Evolutionary conservation across 2,797 vertebrate species (phyloP).

Genomic region (Paguma larvata): DNA sequence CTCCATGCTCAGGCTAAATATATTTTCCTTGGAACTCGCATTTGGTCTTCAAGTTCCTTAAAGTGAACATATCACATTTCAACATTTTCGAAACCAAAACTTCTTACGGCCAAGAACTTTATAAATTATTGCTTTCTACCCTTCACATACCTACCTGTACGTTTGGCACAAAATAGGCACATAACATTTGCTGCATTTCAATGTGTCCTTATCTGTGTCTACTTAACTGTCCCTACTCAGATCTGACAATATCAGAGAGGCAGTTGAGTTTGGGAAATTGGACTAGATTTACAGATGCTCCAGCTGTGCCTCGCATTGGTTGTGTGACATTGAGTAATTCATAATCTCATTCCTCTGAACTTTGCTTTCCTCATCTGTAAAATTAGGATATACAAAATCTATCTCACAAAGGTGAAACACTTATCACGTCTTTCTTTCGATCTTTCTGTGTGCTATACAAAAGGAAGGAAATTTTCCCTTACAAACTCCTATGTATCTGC

Average conservation of each 20-base stretch:
- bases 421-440: background rate
- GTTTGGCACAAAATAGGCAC: background rate
- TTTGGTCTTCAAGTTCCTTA: background rate
- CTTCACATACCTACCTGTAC: background rate
- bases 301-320: background rate
- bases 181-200: background rate
- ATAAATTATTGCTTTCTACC: conserved; percentile 2
- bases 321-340: background rate
- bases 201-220: background rate
- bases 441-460: background rate
- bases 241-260: conserved; percentile 4
- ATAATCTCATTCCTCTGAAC: background rate
- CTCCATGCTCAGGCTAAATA: background rate
- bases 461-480: background rate
- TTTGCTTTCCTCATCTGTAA: background rate
- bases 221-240: background rate
- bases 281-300: background rate
- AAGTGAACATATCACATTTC: background rate
- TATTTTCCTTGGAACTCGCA: background rate
- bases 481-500: background rate
- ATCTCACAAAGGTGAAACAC: background rate
- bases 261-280: background rate
- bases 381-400: conserved; percentile 2
- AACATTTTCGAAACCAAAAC: conserved; percentile 9
- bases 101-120: background rate